Conservation (phyloP, 2,797 vertebrate genomes). For the Lerista edwardsae region DNA sequence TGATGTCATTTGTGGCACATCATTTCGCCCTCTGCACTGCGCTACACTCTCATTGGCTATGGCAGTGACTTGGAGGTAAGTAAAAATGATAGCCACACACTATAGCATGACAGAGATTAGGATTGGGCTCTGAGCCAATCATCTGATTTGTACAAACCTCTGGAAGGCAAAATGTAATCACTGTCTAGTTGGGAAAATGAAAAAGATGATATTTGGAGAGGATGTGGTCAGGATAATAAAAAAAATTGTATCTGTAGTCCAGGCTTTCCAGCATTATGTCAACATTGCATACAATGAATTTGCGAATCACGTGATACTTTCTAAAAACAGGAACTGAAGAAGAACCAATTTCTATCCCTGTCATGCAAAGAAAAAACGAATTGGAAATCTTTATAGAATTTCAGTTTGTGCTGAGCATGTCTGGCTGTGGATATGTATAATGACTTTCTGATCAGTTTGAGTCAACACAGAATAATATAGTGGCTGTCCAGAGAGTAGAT, state of each 20-base stretch:
- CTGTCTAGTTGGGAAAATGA: slow-evolving; percentile 14
- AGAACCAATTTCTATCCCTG: slow-evolving; percentile 50
- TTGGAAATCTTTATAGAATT: slow-evolving; percentile 31
- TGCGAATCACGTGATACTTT: slow-evolving; percentile 47
- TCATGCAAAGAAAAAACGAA: slow-evolving; percentile 29
- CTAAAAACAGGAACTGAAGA: slow-evolving; percentile 57
- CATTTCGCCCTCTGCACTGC: too few species aligned
- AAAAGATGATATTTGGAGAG: background rate
- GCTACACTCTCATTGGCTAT: too few species aligned
- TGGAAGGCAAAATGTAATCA: slow-evolving; percentile 21
- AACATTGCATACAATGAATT: slow-evolving; percentile 45
- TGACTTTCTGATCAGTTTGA: background rate
- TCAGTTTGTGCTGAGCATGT: background rate
- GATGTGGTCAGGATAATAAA: slow-evolving; percentile 39
- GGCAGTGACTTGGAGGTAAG: too few species aligned
- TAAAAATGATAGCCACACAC: too few species aligned
- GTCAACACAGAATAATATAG: background rate
- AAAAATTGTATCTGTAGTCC: slow-evolving; percentile 17
- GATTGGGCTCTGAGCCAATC: background rate
- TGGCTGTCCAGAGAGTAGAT: background rate
- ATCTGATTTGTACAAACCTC: slow-evolving; percentile 14
- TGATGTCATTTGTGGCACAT: too few species aligned
- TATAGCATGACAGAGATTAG: too few species aligned
- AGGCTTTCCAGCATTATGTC: slow-evolving; percentile 9
- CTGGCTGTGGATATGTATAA: background rate